A percentile compares a stretch with the other conserved stretches of the same genome.
These are phyloP conservation scores for Micropoecilia bifurca DNA, from an alignment of 2,797 vertebrate species.

Conservation along the genomic window DNA sequence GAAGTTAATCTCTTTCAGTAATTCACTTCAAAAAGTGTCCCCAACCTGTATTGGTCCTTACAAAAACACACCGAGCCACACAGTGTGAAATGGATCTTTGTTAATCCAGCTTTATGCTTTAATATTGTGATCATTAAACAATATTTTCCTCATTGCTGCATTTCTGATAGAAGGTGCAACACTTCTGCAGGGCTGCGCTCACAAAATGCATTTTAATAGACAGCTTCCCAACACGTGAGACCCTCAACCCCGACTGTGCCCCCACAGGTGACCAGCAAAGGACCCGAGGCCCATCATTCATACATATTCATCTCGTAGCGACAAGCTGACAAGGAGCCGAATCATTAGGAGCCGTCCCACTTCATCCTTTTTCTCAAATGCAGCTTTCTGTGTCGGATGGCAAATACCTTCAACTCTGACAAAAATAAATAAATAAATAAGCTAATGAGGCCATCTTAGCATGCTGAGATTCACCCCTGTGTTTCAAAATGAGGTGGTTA, in stretches of 20 bases:
- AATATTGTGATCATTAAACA: not conserved
- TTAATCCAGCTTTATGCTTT: not conserved
- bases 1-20: not conserved
- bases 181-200: slow-evolving; percentile 54
- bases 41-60: not conserved
- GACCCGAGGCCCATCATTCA: slow-evolving; percentile 62
- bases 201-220: slow-evolving; percentile 49
- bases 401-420: slow-evolving; percentile 22
- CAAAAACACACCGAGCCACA: not conserved
- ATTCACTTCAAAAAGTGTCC: not conserved
- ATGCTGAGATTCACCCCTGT: slow-evolving; percentile 18
- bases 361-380: slow-evolving; percentile 19
- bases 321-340: slow-evolving; percentile 47
- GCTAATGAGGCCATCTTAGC: slow-evolving; percentile 33
- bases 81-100: not conserved
- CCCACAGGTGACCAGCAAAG: slow-evolving; percentile 60
- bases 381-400: not conserved
- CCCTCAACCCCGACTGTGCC: slow-evolving; percentile 61
- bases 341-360: slow-evolving; percentile 53
- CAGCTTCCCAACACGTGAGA: slow-evolving; percentile 55
- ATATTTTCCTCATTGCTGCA: slow-evolving; percentile 2
- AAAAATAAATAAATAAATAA: slow-evolving; percentile 14
- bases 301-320: slow-evolving; percentile 73
- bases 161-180: slow-evolving; percentile 36
- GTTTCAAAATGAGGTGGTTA: slow-evolving; percentile 29